These are phyloP conservation scores for Mastacembelus armatus DNA, from an alignment of 2,797 vertebrate genomes.

Conservation along the genomic window DNA sequence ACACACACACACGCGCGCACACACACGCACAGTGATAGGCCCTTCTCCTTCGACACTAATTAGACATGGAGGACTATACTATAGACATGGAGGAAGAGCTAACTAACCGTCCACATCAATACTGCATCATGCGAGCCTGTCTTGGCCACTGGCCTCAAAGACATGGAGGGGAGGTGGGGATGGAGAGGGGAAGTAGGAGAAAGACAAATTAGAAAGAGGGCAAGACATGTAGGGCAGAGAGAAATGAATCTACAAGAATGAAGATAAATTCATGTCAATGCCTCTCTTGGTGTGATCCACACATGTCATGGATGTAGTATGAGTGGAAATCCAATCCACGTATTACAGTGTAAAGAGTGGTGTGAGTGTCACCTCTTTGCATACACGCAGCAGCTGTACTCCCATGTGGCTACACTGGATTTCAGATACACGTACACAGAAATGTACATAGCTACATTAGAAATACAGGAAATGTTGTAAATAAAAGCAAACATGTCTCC, in stretches of 20 bases:
- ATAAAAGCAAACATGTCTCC: neutral
- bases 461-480: too few relatives aligned
- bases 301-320: slow-evolving; percentile 10
- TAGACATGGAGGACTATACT: slow-evolving; percentile 78
- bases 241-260: slow-evolving; percentile 39
- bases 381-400: slow-evolving; percentile 9
- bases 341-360: neutral
- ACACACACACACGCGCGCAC: slow-evolving; percentile 19
- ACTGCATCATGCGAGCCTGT: slow-evolving; percentile 60
- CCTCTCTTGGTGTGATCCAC: slow-evolving; percentile 21
- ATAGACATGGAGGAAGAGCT: slow-evolving; percentile 77
- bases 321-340: neutral
- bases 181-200: slow-evolving; percentile 19
- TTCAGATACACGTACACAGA: slow-evolving; percentile 1
- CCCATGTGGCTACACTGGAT: neutral
- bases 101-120: slow-evolving; percentile 78
- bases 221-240: slow-evolving; percentile 43
- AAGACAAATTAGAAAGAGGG: slow-evolving; percentile 63
- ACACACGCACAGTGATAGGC: slow-evolving; percentile 46
- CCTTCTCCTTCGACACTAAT: slow-evolving; percentile 73
- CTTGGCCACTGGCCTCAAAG: slow-evolving; percentile 62
- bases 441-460: too few relatives aligned
- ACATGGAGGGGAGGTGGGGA: slow-evolving; percentile 29
- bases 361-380: slow-evolving; percentile 1
- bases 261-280: slow-evolving; percentile 39